Conservation (phyloP, 1,140 invertebrate genomes). For the Drosophila equinoxialis region DNA sequence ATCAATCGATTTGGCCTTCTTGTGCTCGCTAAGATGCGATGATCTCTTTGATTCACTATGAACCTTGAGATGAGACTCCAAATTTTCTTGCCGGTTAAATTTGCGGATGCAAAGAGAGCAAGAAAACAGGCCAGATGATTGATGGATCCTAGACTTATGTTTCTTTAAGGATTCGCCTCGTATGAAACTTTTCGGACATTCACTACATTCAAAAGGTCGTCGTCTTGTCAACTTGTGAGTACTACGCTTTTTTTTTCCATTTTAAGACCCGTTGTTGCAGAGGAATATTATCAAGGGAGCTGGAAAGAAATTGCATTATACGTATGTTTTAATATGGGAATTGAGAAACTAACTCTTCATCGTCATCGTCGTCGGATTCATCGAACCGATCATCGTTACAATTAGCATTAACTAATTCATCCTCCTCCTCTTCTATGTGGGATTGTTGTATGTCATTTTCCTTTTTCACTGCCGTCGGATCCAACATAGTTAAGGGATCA, state of each 20-base stretch:
- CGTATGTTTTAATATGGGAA: background rate
- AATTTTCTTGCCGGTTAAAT: constrained; percentile 57
- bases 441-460: constrained; percentile 27
- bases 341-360: constrained; percentile 53
- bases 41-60: constrained; percentile 65
- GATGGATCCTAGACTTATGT: constrained; percentile 47
- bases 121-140: constrained; percentile 44
- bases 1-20: constrained; percentile 68
- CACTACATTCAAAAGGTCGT: constrained; percentile 39
- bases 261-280: constrained; percentile 47
- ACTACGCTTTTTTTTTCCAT: constrained; percentile 46
- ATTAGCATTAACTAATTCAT: background rate
- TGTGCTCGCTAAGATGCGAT: constrained; percentile 60
- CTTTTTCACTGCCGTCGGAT: constrained; percentile 45
- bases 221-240: constrained; percentile 20
- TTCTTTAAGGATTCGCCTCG: constrained; percentile 49
- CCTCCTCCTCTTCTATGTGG: constrained; percentile 7
- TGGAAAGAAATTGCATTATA: constrained; percentile 18
- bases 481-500: constrained; percentile 64
- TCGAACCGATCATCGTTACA: constrained; percentile 10
- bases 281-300: constrained; percentile 63
- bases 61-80: constrained; percentile 59
- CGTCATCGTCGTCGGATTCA: constrained; percentile 51
- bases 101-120: constrained; percentile 67
- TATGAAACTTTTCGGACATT: constrained; percentile 61